These are phyloP conservation scores for Iselma pallidipennis DNA, from an alignment of 2,888 invertebrate species.

Conservation along the genomic window DNA sequence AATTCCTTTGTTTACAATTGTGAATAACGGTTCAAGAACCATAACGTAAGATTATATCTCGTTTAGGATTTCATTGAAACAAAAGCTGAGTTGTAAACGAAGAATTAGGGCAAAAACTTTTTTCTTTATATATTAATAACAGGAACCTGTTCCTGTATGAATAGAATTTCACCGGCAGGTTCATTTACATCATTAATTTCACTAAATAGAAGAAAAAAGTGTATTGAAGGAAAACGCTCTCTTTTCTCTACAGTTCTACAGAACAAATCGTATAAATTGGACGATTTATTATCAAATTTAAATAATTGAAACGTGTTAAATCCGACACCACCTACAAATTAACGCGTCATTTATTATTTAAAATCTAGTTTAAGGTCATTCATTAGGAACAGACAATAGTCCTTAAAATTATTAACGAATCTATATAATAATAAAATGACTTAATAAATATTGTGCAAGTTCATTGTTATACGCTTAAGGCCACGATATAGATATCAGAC, in stretches of 20 bases:
- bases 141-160: neutral
- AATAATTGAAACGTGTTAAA: no score
- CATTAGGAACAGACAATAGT: neutral
- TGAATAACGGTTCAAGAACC: neutral
- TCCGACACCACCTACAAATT: no score
- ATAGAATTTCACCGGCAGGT: neutral
- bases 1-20: neutral
- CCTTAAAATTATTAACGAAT: neutral
- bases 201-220: no score
- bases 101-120: constrained; percentile 19
- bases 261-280: no score
- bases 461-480: neutral
- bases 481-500: neutral
- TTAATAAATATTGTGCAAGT: neutral
- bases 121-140: neutral
- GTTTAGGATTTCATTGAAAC: constrained; percentile 17
- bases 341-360: no score
- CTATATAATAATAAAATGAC: neutral
- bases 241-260: no score
- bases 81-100: constrained; percentile 17
- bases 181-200: neutral
- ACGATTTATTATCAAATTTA: no score
- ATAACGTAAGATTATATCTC: constrained; percentile 15
- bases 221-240: no score
- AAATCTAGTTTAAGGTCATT: neutral